phyloP scores from a whole-genome alignment of 2,888 invertebrate species.

The Himalopsyche tibetana region DNA sequence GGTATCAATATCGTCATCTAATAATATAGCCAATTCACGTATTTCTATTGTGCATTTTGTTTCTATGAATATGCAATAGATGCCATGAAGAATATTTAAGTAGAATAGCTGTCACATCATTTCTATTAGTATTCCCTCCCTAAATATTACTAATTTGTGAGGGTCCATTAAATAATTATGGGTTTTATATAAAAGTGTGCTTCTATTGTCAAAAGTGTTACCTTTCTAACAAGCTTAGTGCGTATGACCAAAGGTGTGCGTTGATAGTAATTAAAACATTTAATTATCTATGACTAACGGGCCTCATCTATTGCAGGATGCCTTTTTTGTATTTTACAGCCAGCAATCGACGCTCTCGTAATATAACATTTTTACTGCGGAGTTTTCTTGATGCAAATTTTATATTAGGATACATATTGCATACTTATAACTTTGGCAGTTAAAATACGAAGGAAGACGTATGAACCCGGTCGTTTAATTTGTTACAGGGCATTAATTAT shows the following conservation, averaged over 20 bases:
- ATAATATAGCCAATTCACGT: neutral
- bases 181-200: neutral
- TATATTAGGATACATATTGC: neutral
- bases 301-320: neutral
- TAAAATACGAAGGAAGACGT: no score
- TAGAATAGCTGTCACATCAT: neutral
- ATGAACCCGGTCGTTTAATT: no score
- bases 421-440: no score
- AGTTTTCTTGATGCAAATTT: neutral
- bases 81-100: neutral
- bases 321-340: slow-evolving; percentile 4
- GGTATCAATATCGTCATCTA: neutral
- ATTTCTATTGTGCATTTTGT: neutral
- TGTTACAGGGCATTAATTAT: no score
- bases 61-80: neutral
- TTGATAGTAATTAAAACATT: slow-evolving; percentile 70
- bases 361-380: neutral
- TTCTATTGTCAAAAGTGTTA: neutral
- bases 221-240: neutral
- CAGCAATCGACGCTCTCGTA: neutral
- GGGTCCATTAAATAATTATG: neutral
- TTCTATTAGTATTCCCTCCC: neutral
- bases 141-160: neutral
- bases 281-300: slow-evolving; percentile 60
- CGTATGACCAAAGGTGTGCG: neutral